Evolutionary conservation across 1,140 invertebrate genomes (phyloP).

Genomic region (Ceratosolen fusciceps): DNA sequence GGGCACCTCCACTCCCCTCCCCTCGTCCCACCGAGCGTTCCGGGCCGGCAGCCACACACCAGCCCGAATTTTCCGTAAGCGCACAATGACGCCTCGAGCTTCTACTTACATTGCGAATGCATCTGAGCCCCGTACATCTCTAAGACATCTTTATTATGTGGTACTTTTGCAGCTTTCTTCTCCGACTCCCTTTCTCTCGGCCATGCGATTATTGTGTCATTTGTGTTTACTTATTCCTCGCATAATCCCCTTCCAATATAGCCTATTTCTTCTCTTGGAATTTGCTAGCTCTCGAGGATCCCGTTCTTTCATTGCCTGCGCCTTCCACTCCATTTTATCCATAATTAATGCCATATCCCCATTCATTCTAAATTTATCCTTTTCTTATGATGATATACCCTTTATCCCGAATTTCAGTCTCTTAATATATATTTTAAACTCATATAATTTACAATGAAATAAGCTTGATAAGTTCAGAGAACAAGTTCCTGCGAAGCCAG

Average conservation of each 20-base stretch:
- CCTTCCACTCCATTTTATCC: not conserved
- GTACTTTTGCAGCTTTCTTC: constrained; percentile 20
- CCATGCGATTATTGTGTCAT: constrained; percentile 35
- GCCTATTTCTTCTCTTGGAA: not conserved
- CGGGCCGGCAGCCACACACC: constrained; percentile 30
- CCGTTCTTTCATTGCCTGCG: not conserved
- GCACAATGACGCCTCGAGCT: constrained; percentile 50
- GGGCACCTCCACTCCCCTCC: not conserved
- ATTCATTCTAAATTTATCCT: not conserved
- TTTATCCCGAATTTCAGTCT: too few species aligned
- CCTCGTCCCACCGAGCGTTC: not conserved
- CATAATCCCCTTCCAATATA: constrained; percentile 30
- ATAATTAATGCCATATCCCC: not conserved
- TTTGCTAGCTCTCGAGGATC: not conserved
- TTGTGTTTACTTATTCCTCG: constrained; percentile 19
- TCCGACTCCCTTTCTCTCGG: not conserved
- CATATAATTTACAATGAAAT: too few species aligned
- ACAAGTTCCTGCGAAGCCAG: too few species aligned
- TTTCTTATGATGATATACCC: too few species aligned
- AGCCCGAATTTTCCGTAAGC: constrained; percentile 60
- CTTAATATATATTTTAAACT: too few species aligned
- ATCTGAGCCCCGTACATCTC: constrained; percentile 22
- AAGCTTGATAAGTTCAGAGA: too few species aligned
- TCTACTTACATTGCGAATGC: constrained; percentile 19
- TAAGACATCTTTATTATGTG: constrained; percentile 37